Percentiles rank a stretch among this genome's conserved stretches.
phyloP scores from a whole-genome alignment of 2,797 vertebrate genomes.

The Acanthurus tractus region DNA sequence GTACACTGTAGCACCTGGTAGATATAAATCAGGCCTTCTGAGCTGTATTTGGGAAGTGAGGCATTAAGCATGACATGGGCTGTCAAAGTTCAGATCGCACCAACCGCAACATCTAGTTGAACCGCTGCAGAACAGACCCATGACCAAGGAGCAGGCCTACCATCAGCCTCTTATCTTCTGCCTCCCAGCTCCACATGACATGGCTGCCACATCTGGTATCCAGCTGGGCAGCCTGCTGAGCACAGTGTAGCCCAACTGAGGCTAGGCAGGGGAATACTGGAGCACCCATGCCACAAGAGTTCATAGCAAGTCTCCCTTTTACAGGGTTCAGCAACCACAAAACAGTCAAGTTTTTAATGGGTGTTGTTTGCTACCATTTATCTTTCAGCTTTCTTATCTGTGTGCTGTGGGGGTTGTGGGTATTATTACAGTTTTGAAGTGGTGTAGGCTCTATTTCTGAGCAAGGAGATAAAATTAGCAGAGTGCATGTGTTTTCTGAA shows the following conservation, averaged over 20 bases:
- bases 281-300: slow-evolving; percentile 53
- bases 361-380: slow-evolving; percentile 55
- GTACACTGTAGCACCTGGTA: slow-evolving; percentile 86
- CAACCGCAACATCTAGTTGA: slow-evolving; percentile 86
- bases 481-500: slow-evolving; percentile 42
- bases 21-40: slow-evolving; percentile 88
- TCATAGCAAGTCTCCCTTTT: slow-evolving; percentile 31
- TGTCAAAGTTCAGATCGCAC: slow-evolving; percentile 87
- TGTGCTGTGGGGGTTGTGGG: slow-evolving; percentile 54
- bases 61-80: slow-evolving; percentile 88
- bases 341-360: slow-evolving; percentile 47
- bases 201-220: slow-evolving; percentile 83
- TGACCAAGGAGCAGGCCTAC: slow-evolving; percentile 67
- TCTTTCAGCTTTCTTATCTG: slow-evolving; percentile 65
- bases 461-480: slow-evolving; percentile 71
- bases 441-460: slow-evolving; percentile 69
- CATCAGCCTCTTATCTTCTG: slow-evolving; percentile 78
- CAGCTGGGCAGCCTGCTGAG: slow-evolving; percentile 77
- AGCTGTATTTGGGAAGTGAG: slow-evolving; percentile 89
- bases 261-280: slow-evolving; percentile 39
- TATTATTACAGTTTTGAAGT: slow-evolving; percentile 68
- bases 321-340: slow-evolving; percentile 47
- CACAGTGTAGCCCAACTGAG: slow-evolving; percentile 54
- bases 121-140: slow-evolving; percentile 77
- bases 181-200: slow-evolving; percentile 78